Evolutionary conservation across 2,113 vertebrate genomes (phyloP).

Genomic region (Clupea harengus): DNA sequence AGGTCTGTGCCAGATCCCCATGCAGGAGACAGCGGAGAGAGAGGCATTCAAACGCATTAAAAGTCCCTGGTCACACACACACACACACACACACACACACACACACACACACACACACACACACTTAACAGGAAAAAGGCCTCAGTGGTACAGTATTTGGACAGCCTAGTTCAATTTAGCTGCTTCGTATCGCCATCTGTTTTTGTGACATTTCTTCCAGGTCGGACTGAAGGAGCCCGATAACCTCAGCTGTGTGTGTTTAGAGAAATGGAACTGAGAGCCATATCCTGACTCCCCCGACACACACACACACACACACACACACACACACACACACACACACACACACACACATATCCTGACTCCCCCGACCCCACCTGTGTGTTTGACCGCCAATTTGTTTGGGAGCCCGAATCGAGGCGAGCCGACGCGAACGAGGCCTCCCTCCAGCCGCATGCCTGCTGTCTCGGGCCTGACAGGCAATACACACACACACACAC

Average conservation of each 20-base stretch:
- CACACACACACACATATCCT: neutral
- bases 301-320: too few relatives aligned
- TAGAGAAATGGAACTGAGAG: conserved; percentile 55
- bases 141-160: conserved; percentile 60
- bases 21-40: too few relatives aligned
- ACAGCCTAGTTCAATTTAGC: conserved; percentile 65
- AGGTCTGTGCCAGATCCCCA: neutral
- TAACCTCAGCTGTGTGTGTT: conserved; percentile 61
- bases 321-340: too few relatives aligned
- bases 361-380: neutral
- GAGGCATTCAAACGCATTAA: too few relatives aligned
- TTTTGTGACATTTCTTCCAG: conserved; percentile 49
- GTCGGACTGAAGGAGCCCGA: neutral
- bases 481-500: too few relatives aligned
- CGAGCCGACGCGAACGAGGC: neutral
- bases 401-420: neutral
- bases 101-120: too few relatives aligned
- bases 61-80: too few relatives aligned
- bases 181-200: conserved; percentile 64
- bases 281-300: neutral
- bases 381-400: neutral
- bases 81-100: too few relatives aligned
- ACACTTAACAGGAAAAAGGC: neutral
- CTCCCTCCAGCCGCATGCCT: neutral
- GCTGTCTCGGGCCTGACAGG: neutral